phyloP scores from a whole-genome alignment of 2,888 invertebrate genomes.

The Abrostola triplasia region DNA sequence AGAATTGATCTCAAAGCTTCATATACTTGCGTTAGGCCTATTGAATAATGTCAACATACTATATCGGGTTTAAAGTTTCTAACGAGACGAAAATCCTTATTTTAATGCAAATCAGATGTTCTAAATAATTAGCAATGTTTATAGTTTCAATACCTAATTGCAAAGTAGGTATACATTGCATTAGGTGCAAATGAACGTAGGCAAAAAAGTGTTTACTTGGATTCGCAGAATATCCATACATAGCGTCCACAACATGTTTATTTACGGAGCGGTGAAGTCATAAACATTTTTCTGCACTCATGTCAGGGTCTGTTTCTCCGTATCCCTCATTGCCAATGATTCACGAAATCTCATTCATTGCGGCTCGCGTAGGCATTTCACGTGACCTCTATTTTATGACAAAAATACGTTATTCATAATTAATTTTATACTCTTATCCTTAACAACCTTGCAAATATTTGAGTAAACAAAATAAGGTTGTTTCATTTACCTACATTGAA shows the following conservation, averaged over 20 bases:
- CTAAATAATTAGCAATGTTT: background rate
- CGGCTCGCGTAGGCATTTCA: slow-evolving; percentile 28
- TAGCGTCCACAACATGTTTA: slow-evolving; percentile 41
- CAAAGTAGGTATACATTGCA: slow-evolving; percentile 13
- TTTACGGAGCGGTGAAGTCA: slow-evolving; percentile 55
- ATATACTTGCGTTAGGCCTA: too few relatives aligned
- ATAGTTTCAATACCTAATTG: background rate
- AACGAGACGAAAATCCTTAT: too few relatives aligned
- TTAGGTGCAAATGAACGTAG: slow-evolving; percentile 17
- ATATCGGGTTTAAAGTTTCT: too few relatives aligned
- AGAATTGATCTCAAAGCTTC: too few relatives aligned
- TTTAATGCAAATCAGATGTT: background rate
- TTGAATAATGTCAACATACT: too few relatives aligned
- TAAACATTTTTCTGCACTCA: slow-evolving; percentile 59
- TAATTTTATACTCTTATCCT: slow-evolving; percentile 3
- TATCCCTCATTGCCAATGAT: slow-evolving; percentile 66
- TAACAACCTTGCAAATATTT: background rate
- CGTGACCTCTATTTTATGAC: slow-evolving; percentile 41
- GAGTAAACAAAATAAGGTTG: background rate
- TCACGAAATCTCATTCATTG: slow-evolving; percentile 49
- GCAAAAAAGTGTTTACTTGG: slow-evolving; percentile 45
- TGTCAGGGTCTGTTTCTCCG: slow-evolving; percentile 72
- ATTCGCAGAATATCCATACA: slow-evolving; percentile 53
- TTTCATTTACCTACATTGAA: background rate
- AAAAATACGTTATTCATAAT: slow-evolving; percentile 30